A percentile compares a stretch with the other conserved stretches of the same genome.
These are phyloP conservation scores for Falco peregrinus DNA, from an alignment of 2,797 vertebrate genomes.

Conservation along the genomic window DNA sequence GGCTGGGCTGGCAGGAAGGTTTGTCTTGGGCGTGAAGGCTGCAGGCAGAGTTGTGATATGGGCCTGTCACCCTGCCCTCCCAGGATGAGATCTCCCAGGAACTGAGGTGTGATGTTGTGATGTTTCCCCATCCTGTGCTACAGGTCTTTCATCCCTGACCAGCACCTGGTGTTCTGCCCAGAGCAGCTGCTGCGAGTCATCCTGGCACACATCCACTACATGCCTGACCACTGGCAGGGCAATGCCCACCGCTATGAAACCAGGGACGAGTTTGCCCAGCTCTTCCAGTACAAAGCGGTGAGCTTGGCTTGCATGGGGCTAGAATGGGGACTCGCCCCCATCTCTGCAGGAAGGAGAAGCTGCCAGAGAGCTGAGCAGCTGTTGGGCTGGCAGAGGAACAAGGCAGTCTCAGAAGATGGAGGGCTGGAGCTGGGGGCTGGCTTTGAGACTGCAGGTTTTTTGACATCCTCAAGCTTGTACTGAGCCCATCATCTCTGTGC, in stretches of 20 bases:
- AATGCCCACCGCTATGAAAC: slow-evolving; percentile 97
- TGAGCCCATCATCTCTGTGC: neutral
- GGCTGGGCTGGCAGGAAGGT: neutral
- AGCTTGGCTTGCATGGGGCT: slow-evolving; percentile 70
- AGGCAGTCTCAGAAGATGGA: neutral
- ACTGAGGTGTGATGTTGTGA: neutral
- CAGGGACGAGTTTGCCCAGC: slow-evolving; percentile 95
- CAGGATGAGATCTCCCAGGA: neutral
- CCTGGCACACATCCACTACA: slow-evolving; percentile 97
- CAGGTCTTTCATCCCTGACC: slow-evolving; percentile 97
- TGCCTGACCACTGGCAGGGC: slow-evolving; percentile 99
- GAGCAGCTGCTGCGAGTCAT: slow-evolving; percentile 97
- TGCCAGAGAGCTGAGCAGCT: neutral
- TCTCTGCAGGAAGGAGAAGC: neutral
- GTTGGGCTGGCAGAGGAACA: neutral
- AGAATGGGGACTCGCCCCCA: neutral
- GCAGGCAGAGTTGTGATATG: neutral
- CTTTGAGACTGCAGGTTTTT: neutral
- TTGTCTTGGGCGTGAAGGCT: neutral
- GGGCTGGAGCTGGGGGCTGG: neutral
- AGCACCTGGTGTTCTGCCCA: slow-evolving; percentile 97
- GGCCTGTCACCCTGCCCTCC: neutral
- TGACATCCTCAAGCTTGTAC: neutral
- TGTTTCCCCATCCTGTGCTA: neutral
- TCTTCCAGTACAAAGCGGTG: slow-evolving; percentile 99